These are phyloP conservation scores for Hemithea aestivaria DNA, from an alignment of 2,888 invertebrate genomes.

Conservation along the genomic window DNA sequence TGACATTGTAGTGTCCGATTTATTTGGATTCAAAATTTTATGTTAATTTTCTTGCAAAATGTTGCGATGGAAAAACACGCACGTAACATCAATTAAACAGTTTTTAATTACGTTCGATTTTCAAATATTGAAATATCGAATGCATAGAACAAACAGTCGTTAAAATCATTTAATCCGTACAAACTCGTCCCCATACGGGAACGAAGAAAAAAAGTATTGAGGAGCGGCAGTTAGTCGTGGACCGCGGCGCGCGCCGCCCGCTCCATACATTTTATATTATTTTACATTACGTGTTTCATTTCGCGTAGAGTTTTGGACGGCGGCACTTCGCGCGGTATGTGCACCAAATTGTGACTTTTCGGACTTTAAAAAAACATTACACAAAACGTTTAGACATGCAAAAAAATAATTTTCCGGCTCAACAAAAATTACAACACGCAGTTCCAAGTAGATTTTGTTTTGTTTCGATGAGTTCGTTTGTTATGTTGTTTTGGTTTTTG, in stretches of 20 bases:
- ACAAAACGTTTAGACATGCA: constrained; percentile 45
- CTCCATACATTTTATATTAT: constrained; percentile 67
- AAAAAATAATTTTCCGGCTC: constrained; percentile 53
- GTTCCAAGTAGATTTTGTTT: constrained; percentile 68
- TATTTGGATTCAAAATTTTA: no score
- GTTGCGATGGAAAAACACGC: no score
- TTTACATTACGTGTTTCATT: constrained; percentile 77
- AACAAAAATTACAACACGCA: constrained; percentile 59
- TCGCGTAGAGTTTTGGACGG: constrained; percentile 76
- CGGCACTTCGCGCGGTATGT: constrained; percentile 67
- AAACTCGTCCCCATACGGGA: constrained; percentile 59
- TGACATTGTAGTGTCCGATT: neutral
- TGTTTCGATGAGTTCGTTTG: constrained; percentile 30
- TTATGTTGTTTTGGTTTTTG: constrained; percentile 53
- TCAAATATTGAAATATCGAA: constrained; percentile 1
- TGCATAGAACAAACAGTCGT: constrained; percentile 14
- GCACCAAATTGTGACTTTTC: constrained; percentile 74
- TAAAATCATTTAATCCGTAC: constrained; percentile 52
- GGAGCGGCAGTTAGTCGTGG: constrained; percentile 59
- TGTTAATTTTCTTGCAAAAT: constrained; percentile 1
- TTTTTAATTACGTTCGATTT: no score
- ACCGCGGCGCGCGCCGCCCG: constrained; percentile 72
- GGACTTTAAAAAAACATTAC: constrained; percentile 58
- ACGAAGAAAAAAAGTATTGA: constrained; percentile 63
- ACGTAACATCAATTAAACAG: no score